A percentile compares a stretch with the other conserved stretches of the same genome.
These are phyloP conservation scores for Loxodonta africana DNA, from an alignment of 2,113 vertebrate genomes.

Conservation along the genomic window DNA sequence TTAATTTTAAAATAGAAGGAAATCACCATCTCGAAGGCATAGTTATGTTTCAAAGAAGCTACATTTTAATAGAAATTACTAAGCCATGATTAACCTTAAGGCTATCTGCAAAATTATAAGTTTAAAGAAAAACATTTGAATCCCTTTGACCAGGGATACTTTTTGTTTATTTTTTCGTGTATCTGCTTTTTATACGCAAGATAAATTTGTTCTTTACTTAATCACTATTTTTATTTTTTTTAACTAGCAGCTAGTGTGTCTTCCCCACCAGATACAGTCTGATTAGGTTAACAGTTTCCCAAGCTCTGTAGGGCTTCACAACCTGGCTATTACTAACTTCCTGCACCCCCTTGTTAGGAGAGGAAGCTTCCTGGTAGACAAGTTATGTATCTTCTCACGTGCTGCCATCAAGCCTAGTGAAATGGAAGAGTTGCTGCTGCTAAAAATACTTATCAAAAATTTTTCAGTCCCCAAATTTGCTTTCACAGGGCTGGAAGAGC, in stretches of 20 bases:
- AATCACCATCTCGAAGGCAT: not conserved
- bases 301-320: not conserved
- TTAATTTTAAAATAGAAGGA: conserved; percentile 24
- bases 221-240: not conserved
- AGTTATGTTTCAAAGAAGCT: not conserved
- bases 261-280: not conserved
- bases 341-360: not conserved
- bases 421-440: not conserved
- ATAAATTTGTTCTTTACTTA: not conserved
- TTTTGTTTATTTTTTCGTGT: not conserved
- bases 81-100: not conserved
- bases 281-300: not conserved
- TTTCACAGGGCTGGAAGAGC: not conserved
- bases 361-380: not conserved
- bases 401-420: not conserved
- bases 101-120: not conserved
- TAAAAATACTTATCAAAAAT: conserved; percentile 9
- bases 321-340: not conserved
- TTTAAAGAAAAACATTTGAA: not conserved
- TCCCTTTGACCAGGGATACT: not conserved
- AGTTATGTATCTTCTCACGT: not conserved
- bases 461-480: not conserved
- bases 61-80: conserved; percentile 20
- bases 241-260: not conserved
- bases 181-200: not conserved